Conservation (phyloP, 1,140 invertebrate genomes). For the Venturia canescens region DNA sequence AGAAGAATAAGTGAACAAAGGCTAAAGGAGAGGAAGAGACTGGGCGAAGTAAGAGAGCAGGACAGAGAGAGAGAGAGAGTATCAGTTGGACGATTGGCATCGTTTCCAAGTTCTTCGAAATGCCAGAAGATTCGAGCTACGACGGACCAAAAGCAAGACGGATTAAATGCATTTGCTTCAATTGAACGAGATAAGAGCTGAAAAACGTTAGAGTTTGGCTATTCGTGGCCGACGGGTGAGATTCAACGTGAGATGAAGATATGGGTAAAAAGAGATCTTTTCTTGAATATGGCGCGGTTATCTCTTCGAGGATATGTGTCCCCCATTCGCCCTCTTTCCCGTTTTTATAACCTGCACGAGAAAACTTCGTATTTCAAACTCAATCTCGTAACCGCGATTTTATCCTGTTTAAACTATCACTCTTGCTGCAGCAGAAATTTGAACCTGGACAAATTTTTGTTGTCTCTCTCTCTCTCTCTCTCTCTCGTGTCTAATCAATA, state of each 20-base stretch:
- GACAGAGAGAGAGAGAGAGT: background rate
- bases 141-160: constrained; percentile 5
- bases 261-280: constrained; percentile 10
- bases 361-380: background rate
- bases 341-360: background rate
- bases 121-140: background rate
- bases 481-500: too few species aligned
- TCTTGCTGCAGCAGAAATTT: background rate
- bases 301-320: constrained; percentile 21
- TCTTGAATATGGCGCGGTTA: constrained; percentile 28
- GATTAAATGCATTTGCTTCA: constrained; percentile 47
- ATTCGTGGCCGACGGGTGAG: constrained; percentile 28
- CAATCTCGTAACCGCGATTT: too few species aligned
- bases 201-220: constrained; percentile 3
- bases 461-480: too few species aligned
- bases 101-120: constrained; percentile 22
- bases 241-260: constrained; percentile 33
- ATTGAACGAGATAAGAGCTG: constrained; percentile 44
- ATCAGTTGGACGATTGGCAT: constrained; percentile 26
- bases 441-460: background rate
- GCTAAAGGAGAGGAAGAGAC: background rate
- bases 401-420: too few species aligned
- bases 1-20: too few species aligned
- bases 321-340: background rate
- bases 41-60: background rate